Evolutionary conservation across 2,888 invertebrate species (phyloP).

Genomic region (Eupithecia subumbrata): DNA sequence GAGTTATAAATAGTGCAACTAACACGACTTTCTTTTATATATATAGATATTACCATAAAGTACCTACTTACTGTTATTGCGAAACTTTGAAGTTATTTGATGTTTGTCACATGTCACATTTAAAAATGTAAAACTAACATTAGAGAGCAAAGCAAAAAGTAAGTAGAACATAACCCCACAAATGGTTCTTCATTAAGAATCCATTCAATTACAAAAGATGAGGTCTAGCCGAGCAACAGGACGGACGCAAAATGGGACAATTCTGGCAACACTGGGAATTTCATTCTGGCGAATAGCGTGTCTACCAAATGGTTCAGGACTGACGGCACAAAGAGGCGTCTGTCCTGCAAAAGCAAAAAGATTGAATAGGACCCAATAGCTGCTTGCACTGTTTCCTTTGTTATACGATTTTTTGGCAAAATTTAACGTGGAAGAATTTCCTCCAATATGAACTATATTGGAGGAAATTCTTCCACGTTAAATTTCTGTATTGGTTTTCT

Average conservation of each 20-base stretch:
- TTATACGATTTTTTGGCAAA: conserved; percentile 27
- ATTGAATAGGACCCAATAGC: conserved; percentile 33
- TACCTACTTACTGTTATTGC: neutral
- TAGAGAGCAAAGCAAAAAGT: neutral
- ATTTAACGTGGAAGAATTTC: too few relatives aligned
- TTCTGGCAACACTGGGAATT: conserved; percentile 36
- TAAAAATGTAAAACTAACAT: neutral
- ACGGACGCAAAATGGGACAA: conserved; percentile 35
- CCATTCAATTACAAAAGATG: conserved; percentile 27
- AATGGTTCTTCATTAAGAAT: conserved; percentile 25
- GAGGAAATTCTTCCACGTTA: neutral
- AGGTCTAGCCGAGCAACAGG: conserved; percentile 19
- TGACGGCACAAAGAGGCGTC: conserved; percentile 45
- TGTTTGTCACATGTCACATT: too few relatives aligned
- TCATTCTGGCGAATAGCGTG: conserved; percentile 35
- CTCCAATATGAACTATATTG: too few relatives aligned
- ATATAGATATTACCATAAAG: too few relatives aligned
- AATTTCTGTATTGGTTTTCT: neutral
- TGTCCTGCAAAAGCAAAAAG: conserved; percentile 40
- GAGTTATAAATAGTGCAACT: too few relatives aligned
- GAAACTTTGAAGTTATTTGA: neutral
- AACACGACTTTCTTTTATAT: too few relatives aligned
- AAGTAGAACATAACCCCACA: neutral
- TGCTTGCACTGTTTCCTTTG: conserved; percentile 35
- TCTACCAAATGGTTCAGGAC: conserved; percentile 37